Base-by-base conservation (phyloP, 2,113 vertebrate species). In the Euleptes europaea region DNA sequence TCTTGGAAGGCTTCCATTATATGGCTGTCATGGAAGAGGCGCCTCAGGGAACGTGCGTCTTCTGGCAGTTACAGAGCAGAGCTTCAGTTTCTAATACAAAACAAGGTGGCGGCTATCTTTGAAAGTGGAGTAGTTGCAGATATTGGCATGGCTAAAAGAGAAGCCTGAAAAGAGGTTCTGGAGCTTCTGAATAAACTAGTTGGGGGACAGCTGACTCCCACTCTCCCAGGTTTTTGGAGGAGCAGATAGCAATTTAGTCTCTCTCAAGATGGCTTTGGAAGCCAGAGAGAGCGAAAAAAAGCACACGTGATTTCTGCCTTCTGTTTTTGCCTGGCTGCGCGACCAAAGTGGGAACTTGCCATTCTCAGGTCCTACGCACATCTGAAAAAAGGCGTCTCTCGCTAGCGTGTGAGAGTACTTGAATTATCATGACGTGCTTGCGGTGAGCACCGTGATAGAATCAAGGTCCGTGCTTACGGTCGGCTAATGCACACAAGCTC, bases 1-100 rank as follows among this genome's bases (percentile, higher is more conserved):
- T 88, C 60, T 85, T 84, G n/a, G 47, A 2, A 86, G 47, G 15
- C 63, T 88, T 86, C 83, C 65, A 11, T 88, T 79, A 51, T n/a
- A 79, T 44, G 70, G 3, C 26, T 84, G 88, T 90, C 28, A 72
- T 66, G 40, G 84, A 79, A 31, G 26, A 79, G 15, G 40, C 8
- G 19, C 4, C 51, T 26, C 33, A 5, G 15, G n/a, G 60, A 9
- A 67, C 10, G 63, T 79, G 28, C n/a, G 33, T 19, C 38, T 60
- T 14, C 47, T 54, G 82, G 28, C 38, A 21, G 28, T 33, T 6
- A 5, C 57, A 63, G 57, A 26, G 40, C 23, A 38, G 26, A 79
- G 44, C 38, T 67, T 31, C 54, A 21, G 11, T 54, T 26, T 57
- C 26, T 69, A 54, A 57, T 86, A 72, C 40, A 88, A 65, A 75